Conservation (phyloP, 2,113 vertebrate species). For the Lamprologus speciosus region DNA sequence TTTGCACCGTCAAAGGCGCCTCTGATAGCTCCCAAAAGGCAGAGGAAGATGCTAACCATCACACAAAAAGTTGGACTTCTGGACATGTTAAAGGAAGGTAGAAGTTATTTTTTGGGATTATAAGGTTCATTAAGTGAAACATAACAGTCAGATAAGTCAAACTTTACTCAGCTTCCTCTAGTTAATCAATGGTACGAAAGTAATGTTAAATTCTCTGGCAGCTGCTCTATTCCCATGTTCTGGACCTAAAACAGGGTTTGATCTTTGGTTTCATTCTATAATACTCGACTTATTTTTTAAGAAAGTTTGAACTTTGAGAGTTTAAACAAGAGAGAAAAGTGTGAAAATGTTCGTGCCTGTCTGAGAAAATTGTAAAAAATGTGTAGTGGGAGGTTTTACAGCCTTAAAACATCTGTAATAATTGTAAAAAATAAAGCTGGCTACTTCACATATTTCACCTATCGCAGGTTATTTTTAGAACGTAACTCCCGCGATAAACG, state of each 20-base stretch:
- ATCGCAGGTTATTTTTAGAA: not conserved
- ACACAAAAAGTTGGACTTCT: not conserved
- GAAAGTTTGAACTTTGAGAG: not conserved
- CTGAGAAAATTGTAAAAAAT: not conserved
- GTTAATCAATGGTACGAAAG: accelerated
- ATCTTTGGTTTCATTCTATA: not conserved
- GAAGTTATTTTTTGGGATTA: accelerated
- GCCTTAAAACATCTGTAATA: not conserved
- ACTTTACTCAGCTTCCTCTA: not conserved
- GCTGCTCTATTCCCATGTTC: not conserved
- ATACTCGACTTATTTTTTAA: accelerated
- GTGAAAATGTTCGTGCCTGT: not conserved
- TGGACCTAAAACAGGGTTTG: not conserved
- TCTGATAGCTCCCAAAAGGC: accelerated
- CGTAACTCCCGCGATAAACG: accelerated
- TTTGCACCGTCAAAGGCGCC: not conserved
- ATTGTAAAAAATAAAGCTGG: accelerated
- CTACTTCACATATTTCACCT: accelerated
- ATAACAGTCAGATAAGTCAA: not conserved
- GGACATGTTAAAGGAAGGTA: not conserved
- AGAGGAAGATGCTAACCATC: accelerated
- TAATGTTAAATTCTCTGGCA: accelerated
- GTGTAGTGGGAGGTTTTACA: accelerated
- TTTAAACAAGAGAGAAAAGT: not conserved
- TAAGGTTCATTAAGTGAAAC: accelerated